Base-by-base conservation (phyloP, 2,888 invertebrate species). In the Agrochola lota region DNA sequence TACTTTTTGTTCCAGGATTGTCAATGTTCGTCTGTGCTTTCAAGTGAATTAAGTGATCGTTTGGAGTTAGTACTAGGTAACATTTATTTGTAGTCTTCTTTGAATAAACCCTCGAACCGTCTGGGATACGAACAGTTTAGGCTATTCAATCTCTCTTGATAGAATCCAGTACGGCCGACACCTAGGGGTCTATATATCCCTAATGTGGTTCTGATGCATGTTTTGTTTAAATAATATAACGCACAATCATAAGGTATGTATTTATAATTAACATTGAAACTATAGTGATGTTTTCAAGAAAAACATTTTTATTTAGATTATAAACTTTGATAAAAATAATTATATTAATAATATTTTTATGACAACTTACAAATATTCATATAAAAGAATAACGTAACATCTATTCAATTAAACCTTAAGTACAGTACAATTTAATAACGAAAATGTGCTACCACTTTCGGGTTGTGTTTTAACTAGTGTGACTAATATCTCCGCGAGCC, bases 261-360 rank as follows among this genome's bases (percentile, higher is more conserved):
- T 62, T 67, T 30, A 74, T 52, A 72, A 59, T 74, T 63, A 85
- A 89, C 87, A 91, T 84, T 90, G 69, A 94, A 93, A 93, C 92
- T 78, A 91, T 82, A 83, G 82, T 87, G 91, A 93, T 94, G 95
- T 96, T 96, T 96, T 96, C 96, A 96, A 96, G 97, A 96, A 97
- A 96, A 96, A 96, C 96, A 95, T 96, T 96, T 97, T 96, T 96
- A 97, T 97, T 97, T 96, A 96, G 97, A 96, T 97, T 97, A 97
- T 97, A 97, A 97, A 97, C 97, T 97, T 97, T 97, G 97, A 97
- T 97, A 97, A 97, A 97, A 97, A 97, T 97, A 95, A 97, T 97
- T 96, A 96, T 96, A 96, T 96, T 96, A 96, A 96, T 96, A 96
- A 96, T 96, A 96, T 96, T 97, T 88, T 96, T 96, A 97, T 96